These are phyloP conservation scores for Unio delphinus DNA, from an alignment of 2,888 invertebrate species.

Conservation along the genomic window DNA sequence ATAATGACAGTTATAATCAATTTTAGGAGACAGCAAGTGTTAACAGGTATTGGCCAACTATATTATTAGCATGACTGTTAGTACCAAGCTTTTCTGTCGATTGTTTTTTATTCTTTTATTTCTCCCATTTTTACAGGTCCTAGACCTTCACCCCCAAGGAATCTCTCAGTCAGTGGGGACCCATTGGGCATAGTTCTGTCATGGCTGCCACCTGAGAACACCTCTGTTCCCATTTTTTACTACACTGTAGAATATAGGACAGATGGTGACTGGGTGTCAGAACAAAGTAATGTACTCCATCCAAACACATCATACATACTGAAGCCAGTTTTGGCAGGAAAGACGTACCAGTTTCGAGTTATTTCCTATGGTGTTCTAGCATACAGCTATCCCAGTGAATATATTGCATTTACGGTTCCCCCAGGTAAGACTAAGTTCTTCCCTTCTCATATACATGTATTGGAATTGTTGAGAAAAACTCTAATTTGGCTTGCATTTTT, in stretches of 20 bases:
- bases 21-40: too few relatives aligned
- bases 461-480: neutral
- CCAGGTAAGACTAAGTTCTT: slow-evolving; percentile 22
- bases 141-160: slow-evolving; percentile 90
- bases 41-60: too few relatives aligned
- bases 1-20: too few relatives aligned
- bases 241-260: slow-evolving; percentile 60
- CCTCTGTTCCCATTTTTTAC: slow-evolving; percentile 57
- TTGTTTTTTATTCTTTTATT: neutral
- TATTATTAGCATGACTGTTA: neutral
- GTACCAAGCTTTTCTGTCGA: neutral
- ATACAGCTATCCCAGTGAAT: slow-evolving; percentile 49
- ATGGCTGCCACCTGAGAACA: slow-evolving; percentile 61
- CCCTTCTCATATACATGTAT: neutral
- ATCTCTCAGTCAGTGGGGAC: slow-evolving; percentile 90
- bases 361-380: slow-evolving; percentile 52
- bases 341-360: slow-evolving; percentile 52
- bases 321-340: slow-evolving; percentile 13
- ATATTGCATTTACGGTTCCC: slow-evolving; percentile 43
- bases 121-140: slow-evolving; percentile 79
- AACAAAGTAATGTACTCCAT: slow-evolving; percentile 25
- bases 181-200: slow-evolving; percentile 91
- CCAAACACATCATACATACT: slow-evolving; percentile 28
- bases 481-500: too few relatives aligned
- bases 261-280: slow-evolving; percentile 28